Evolutionary conservation across 2,888 invertebrate genomes (phyloP).

Genomic region (Nycteola revayana): DNA sequence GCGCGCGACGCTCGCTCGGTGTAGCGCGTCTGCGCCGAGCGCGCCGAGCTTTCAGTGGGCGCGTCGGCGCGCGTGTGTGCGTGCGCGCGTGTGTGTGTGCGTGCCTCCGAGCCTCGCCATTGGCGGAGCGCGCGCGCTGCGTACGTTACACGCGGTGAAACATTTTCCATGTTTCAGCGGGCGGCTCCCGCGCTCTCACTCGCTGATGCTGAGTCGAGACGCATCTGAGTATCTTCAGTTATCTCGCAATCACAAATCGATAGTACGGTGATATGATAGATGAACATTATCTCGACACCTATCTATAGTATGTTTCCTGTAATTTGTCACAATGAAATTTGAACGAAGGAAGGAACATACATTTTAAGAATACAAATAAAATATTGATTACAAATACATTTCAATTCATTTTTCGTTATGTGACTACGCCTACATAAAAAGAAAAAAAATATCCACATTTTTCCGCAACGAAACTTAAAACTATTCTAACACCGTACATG

Average conservation of each 20-base stretch:
- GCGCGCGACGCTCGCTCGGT: slow-evolving; percentile 28
- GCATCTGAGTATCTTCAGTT: slow-evolving; percentile 9
- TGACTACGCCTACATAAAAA: too few relatives aligned
- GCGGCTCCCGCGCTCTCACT: slow-evolving; percentile 5
- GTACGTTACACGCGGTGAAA: slow-evolving; percentile 16
- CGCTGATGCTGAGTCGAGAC: slow-evolving; percentile 2
- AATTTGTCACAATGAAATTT: too few relatives aligned
- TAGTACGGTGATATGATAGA: slow-evolving; percentile 9
- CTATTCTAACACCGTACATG: too few relatives aligned
- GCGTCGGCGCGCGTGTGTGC: slow-evolving; percentile 18
- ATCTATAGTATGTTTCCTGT: too few relatives aligned
- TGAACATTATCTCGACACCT: not conserved
- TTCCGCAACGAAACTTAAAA: too few relatives aligned
- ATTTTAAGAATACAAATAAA: too few relatives aligned
- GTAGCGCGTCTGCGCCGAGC: slow-evolving; percentile 20
- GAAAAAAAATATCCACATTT: too few relatives aligned
- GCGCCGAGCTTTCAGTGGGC: slow-evolving; percentile 30
- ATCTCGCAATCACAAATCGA: slow-evolving; percentile 32
- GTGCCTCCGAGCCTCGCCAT: slow-evolving; percentile 17
- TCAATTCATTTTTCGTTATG: too few relatives aligned
- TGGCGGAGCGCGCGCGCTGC: slow-evolving; percentile 16
- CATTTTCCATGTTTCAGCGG: slow-evolving; percentile 23
- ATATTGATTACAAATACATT: too few relatives aligned
- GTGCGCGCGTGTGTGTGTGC: slow-evolving; percentile 31
- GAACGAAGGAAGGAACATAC: too few relatives aligned